A percentile compares a stretch with the other conserved stretches of the same genome.
Conservation (phyloP, 2,888 invertebrate genomes). For the Corythucha ciliata region DNA sequence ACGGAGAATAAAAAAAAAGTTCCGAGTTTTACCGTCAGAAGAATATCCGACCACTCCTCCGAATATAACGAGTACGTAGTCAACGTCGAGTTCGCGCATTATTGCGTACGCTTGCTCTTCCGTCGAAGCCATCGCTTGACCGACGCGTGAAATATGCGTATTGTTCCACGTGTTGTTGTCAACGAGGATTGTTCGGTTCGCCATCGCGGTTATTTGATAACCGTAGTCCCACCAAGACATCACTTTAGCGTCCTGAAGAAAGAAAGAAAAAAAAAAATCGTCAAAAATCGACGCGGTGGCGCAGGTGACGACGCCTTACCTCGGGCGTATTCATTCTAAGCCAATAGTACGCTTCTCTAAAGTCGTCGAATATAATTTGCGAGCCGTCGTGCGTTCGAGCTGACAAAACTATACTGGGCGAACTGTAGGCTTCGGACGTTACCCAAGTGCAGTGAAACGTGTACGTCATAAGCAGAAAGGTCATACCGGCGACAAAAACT, state of each 20-base stretch:
- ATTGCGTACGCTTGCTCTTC: constrained; percentile 97
- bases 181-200: constrained; percentile 92
- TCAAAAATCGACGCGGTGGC: too few relatives aligned
- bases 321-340: constrained; percentile 89
- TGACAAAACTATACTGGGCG: constrained; percentile 77
- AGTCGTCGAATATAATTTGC: constrained; percentile 96
- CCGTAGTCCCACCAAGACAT: constrained; percentile 99
- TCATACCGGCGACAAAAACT: constrained; percentile 75
- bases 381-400: constrained; percentile 73
- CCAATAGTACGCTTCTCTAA: constrained; percentile 98
- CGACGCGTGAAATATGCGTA: constrained; percentile 94
- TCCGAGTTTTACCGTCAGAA: constrained; percentile 66
- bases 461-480: constrained; percentile 77
- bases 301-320: too few relatives aligned
- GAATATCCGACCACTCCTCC: constrained; percentile 98
- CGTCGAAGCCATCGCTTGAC: constrained; percentile 95
- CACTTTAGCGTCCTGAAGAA: constrained; percentile 75
- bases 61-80: constrained; percentile 96
- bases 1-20: too few relatives aligned
- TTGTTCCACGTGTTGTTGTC: constrained; percentile 99
- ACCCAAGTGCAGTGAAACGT: constrained; percentile 98
- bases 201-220: constrained; percentile 98
- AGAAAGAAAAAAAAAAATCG: too few relatives aligned
- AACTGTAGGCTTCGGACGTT: constrained; percentile 96
- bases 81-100: constrained; percentile 93